Conservation (phyloP, 2,888 invertebrate genomes). For the Alviniconcha strummeri region DNA sequence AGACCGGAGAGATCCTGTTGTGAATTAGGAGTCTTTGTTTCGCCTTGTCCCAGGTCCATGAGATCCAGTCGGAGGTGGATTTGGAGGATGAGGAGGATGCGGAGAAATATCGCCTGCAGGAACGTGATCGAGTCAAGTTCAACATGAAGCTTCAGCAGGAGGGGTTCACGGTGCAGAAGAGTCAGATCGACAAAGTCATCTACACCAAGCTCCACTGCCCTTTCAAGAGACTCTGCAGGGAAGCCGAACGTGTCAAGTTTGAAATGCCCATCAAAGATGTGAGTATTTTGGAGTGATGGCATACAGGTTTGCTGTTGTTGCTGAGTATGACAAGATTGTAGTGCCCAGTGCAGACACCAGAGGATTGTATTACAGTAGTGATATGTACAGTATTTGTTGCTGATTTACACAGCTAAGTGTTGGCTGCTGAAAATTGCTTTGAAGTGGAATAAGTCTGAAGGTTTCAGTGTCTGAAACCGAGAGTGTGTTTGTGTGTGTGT, state of each 20-base stretch:
- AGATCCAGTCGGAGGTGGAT: slow-evolving; percentile 19
- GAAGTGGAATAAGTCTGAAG: too few species aligned
- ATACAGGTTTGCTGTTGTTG: too few species aligned
- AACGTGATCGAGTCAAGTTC: slow-evolving; percentile 53
- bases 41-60: slow-evolving; percentile 5
- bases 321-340: too few species aligned
- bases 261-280: slow-evolving; percentile 72
- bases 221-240: slow-evolving; percentile 66
- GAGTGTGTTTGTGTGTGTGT: too few species aligned
- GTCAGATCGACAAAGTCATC: slow-evolving; percentile 47
- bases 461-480: too few species aligned
- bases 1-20: too few species aligned
- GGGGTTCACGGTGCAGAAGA: slow-evolving; percentile 62
- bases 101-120: slow-evolving; percentile 39
- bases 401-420: too few species aligned
- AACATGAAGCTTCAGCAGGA: slow-evolving; percentile 55
- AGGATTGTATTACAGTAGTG: too few species aligned
- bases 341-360: too few species aligned
- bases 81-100: slow-evolving; percentile 41
- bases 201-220: slow-evolving; percentile 67
- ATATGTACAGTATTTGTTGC: too few species aligned
- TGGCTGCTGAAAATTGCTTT: too few species aligned
- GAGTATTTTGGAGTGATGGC: slow-evolving; percentile 34
- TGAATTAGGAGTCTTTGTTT: too few species aligned
- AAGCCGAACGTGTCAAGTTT: slow-evolving; percentile 69